Evolutionary conservation across 2,888 invertebrate genomes (phyloP).

Genomic region (Myopa testacea): DNA sequence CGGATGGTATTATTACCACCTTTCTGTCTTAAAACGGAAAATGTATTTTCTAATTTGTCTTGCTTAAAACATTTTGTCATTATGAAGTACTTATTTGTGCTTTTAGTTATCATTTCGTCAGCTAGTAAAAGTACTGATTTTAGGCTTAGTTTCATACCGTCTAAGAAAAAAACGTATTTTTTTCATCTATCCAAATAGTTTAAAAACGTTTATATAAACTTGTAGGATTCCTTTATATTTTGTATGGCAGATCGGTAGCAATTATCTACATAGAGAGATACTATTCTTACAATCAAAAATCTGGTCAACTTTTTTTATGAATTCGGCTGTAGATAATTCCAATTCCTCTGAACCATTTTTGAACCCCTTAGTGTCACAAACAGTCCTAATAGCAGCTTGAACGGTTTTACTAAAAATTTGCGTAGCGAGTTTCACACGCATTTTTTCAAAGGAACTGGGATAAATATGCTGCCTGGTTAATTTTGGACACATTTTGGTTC

Average conservation of each 20-base stretch:
- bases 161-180: not conserved
- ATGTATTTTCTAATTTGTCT: constrained; percentile 2
- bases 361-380: not conserved
- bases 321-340: not conserved
- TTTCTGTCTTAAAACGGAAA: not conserved
- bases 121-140: not conserved
- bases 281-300: not conserved
- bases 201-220: not conserved
- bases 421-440: not conserved
- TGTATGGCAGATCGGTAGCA: not conserved
- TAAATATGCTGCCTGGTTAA: not conserved
- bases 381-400: not conserved
- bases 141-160: not conserved
- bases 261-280: not conserved
- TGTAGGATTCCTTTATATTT: not conserved
- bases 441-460: not conserved
- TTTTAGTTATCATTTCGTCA: too few relatives aligned
- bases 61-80: not conserved
- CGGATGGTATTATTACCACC: not conserved
- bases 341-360: not conserved
- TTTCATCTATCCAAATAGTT: not conserved
- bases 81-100: too few relatives aligned
- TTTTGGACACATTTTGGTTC: not conserved
- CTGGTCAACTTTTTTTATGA: not conserved
- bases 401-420: not conserved